phyloP scores from a whole-genome alignment of 2,113 vertebrate species.

The Perca schrenkii region DNA sequence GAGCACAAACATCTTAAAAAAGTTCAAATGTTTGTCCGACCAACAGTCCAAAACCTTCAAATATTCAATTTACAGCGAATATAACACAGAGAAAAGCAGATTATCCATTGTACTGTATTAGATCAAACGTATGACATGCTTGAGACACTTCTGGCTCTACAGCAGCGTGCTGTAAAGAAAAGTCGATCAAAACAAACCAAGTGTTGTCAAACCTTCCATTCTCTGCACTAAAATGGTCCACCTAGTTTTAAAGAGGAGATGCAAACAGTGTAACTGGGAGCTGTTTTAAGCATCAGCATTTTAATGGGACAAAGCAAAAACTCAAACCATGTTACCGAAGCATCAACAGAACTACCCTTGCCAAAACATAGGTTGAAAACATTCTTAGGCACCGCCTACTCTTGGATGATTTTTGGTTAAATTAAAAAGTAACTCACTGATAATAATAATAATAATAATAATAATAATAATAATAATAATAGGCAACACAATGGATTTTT shows the following conservation, averaged over 20 bases:
- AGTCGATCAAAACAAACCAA: too few relatives aligned
- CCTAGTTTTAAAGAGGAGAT: constrained; percentile 30
- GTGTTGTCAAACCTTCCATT: neutral
- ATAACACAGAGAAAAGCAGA: too few relatives aligned
- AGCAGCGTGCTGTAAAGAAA: neutral
- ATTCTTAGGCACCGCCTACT: constrained; percentile 81
- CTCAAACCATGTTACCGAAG: constrained; percentile 75
- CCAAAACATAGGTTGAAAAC: constrained; percentile 70
- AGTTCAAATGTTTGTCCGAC: too few relatives aligned
- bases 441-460: constrained; percentile 2
- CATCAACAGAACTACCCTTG: constrained; percentile 71
- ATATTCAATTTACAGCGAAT: too few relatives aligned
- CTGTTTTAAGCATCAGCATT: constrained; percentile 77
- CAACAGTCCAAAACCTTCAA: too few relatives aligned
- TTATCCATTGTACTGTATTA: neutral
- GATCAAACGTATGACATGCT: neutral
- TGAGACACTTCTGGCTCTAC: neutral
- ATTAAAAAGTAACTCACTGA: constrained; percentile 68
- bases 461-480: constrained; percentile 76
- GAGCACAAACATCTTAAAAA: too few relatives aligned
- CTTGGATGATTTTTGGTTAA: constrained; percentile 73
- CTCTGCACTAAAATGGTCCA: neutral
- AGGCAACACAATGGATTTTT: constrained; percentile 78
- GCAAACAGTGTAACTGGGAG: constrained; percentile 37
- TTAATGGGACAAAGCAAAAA: constrained; percentile 85